These are phyloP conservation scores for Eunapius fragilis DNA, from an alignment of 37 sponge, comb jelly and placozoan species.

Conservation along the genomic window DNA sequence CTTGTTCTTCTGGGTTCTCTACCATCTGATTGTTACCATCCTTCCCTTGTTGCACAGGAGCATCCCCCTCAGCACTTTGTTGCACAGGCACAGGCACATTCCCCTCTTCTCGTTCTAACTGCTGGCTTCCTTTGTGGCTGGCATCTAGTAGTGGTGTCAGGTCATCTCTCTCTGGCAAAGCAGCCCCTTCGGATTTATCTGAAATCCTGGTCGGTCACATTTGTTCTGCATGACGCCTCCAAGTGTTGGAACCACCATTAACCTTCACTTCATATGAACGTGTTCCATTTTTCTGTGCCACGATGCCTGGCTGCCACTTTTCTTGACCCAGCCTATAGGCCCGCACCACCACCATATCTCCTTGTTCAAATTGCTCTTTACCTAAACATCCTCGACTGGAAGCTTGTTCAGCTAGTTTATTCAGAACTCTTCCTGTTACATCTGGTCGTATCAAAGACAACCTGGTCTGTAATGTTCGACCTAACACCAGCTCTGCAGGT, in stretches of 20 bases:
- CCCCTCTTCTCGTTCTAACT: too few relatives aligned
- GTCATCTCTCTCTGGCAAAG: too few relatives aligned
- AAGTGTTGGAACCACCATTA: not conserved
- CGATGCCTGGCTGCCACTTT: constrained; percentile 15
- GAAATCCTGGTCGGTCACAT: too few relatives aligned
- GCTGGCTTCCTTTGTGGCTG: too few relatives aligned
- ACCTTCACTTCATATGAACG: constrained; percentile 3
- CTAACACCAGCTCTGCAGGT: not conserved
- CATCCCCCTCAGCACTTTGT: not conserved
- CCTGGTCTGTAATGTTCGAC: constrained; percentile 1
- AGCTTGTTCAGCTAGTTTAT: not conserved
- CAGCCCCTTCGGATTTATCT: too few relatives aligned
- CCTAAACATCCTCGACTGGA: too few relatives aligned
- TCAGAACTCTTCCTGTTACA: not conserved
- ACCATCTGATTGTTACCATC: too few relatives aligned
- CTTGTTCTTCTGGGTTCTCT: too few relatives aligned
- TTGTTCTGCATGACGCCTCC: constrained; percentile 6
- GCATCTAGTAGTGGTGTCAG: too few relatives aligned
- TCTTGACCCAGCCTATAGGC: not conserved
- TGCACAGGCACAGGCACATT: too few relatives aligned
- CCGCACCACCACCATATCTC: not conserved
- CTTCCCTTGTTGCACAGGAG: too few relatives aligned
- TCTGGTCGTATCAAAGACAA: not conserved
- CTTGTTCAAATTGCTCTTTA: not conserved
- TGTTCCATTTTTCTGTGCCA: not conserved